Conservation (phyloP, 2,888 invertebrate species). For the Anaspis maculata region DNA sequence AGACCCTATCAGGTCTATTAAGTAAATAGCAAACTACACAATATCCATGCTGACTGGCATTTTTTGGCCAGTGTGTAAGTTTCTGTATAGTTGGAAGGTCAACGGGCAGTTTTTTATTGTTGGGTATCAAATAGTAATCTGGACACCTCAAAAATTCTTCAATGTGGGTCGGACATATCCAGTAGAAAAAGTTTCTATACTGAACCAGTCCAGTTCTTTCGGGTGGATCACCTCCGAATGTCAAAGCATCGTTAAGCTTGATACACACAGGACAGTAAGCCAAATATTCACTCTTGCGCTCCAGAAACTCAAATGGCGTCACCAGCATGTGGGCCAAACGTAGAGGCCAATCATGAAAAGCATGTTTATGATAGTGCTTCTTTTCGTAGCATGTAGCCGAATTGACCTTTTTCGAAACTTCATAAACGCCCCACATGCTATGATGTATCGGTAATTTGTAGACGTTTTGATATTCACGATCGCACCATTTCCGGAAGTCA, state of each 20-base stretch:
- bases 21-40: conserved; percentile 56
- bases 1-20: conserved; percentile 43
- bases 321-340: conserved; percentile 47
- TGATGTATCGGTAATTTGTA: conserved; percentile 43
- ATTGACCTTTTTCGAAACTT: conserved; percentile 39
- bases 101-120: conserved; percentile 40
- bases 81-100: not conserved
- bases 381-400: conserved; percentile 41
- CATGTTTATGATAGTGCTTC: conserved; percentile 46
- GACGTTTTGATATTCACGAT: conserved; percentile 49
- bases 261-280: conserved; percentile 55
- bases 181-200: conserved; percentile 49
- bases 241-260: conserved; percentile 30
- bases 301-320: conserved; percentile 47
- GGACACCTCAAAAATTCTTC: conserved; percentile 44
- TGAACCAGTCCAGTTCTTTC: conserved; percentile 51
- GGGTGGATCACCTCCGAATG: conserved; percentile 43
- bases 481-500: conserved; percentile 45
- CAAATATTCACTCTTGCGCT: conserved; percentile 45
- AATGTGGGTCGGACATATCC: conserved; percentile 52
- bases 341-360: conserved; percentile 44
- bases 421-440: conserved; percentile 51
- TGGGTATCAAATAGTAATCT: conserved; percentile 38
- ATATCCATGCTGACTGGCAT: conserved; percentile 47
- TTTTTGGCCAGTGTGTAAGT: not conserved